Conservation (phyloP, 2,113 vertebrate genomes). For the Nesoenas mayeri region DNA sequence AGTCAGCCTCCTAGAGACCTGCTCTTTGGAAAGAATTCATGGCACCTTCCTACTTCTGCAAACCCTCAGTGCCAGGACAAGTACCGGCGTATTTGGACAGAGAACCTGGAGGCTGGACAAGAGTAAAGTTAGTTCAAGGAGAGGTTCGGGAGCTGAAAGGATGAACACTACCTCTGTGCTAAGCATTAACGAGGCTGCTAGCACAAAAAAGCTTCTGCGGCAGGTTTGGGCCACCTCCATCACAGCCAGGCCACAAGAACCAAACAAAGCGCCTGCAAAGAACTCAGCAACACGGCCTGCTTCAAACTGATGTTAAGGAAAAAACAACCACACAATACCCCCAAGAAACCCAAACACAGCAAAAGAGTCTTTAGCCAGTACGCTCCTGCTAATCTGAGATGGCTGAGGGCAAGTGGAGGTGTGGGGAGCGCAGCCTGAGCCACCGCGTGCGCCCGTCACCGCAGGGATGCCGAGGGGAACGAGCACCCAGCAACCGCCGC, state of each 20-base stretch:
- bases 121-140: not conserved
- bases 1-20: not conserved
- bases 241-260: not conserved
- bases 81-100: not conserved
- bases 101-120: not conserved
- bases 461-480: not conserved
- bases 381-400: not conserved
- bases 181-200: not conserved
- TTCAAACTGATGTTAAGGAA: not conserved
- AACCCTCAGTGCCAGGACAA: not conserved
- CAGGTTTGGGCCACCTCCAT: not conserved
- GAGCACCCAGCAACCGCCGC: not conserved
- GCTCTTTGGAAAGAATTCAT: not conserved
- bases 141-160: not conserved
- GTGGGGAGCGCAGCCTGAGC: not conserved
- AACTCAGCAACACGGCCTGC: not conserved
- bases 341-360: rapidly evolving
- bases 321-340: rapidly evolving
- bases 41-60: not conserved
- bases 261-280: not conserved
- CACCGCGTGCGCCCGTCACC: no score
- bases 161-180: not conserved
- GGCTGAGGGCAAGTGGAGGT: not conserved
- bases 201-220: not conserved
- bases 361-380: not conserved